A percentile compares a stretch with the other conserved stretches of the same genome.
These are phyloP conservation scores for Gasterosteus aculeatus DNA, from an alignment of 2,113 vertebrate genomes.

Conservation along the genomic window DNA sequence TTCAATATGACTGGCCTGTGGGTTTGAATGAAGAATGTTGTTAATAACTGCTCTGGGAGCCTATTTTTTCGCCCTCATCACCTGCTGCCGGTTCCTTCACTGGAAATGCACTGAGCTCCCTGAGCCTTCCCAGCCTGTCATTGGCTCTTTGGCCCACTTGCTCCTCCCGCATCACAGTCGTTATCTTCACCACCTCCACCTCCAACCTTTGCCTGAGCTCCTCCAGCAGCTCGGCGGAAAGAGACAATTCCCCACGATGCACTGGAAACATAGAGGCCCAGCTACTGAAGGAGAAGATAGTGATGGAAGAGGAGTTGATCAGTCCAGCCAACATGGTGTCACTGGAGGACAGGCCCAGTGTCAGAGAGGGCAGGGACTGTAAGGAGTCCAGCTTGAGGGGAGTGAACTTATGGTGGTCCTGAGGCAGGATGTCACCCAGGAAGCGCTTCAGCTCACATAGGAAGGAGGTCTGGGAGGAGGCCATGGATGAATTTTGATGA, in stretches of 20 bases:
- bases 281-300: constrained; percentile 84
- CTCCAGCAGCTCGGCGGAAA: constrained; percentile 77
- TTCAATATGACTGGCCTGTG: background rate
- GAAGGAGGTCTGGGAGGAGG: constrained; percentile 77
- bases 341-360: constrained; percentile 73
- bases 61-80: constrained; percentile 33
- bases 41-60: background rate
- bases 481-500: background rate
- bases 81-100: constrained; percentile 52
- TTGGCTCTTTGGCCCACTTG: constrained; percentile 24
- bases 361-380: constrained; percentile 72
- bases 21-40: background rate
- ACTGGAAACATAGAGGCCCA: constrained; percentile 52
- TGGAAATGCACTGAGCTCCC: constrained; percentile 61
- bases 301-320: constrained; percentile 87
- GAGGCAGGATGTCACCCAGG: constrained; percentile 78
- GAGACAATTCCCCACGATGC: constrained; percentile 72
- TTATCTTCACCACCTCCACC: constrained; percentile 45
- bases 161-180: constrained; percentile 43
- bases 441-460: constrained; percentile 87
- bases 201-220: constrained; percentile 69
- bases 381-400: constrained; percentile 78
- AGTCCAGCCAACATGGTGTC: constrained; percentile 83
- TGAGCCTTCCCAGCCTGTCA: constrained; percentile 74
- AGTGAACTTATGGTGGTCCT: constrained; percentile 16